Conservation (phyloP, 1,140 invertebrate genomes). For the Adelges cooleyi region DNA sequence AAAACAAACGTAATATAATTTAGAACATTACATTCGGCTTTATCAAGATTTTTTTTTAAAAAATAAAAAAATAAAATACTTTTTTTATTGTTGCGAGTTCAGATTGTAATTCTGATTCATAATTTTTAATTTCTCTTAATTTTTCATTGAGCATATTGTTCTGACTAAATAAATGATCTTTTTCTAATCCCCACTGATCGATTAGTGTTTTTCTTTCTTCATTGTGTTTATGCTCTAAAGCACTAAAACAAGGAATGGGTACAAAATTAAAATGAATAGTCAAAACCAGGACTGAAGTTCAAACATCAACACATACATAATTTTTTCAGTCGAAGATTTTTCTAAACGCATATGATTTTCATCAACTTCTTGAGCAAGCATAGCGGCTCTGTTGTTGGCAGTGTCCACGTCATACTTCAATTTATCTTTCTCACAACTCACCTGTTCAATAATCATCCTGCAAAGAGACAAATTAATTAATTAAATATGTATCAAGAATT, state of each 20-base stretch:
- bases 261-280: not conserved
- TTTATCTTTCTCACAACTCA: slow-evolving; percentile 60
- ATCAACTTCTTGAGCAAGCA: slow-evolving; percentile 78
- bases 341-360: slow-evolving; percentile 74
- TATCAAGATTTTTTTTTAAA: too few relatives aligned
- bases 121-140: slow-evolving; percentile 42
- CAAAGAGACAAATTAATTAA: too few relatives aligned
- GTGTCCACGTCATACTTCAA: slow-evolving; percentile 61
- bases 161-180: slow-evolving; percentile 50
- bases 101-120: slow-evolving; percentile 44
- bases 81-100: slow-evolving; percentile 44
- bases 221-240: slow-evolving; percentile 60
- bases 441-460: slow-evolving; percentile 49
- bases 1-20: too few relatives aligned
- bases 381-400: slow-evolving; percentile 62
- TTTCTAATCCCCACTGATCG: slow-evolving; percentile 52
- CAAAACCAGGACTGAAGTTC: too few relatives aligned
- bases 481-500: too few relatives aligned
- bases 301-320: slow-evolving; percentile 38
- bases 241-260: slow-evolving; percentile 40
- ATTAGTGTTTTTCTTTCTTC: slow-evolving; percentile 59
- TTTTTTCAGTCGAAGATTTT: slow-evolving; percentile 51
- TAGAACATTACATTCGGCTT: too few relatives aligned
- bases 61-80: slow-evolving; percentile 39
- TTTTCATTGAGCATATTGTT: slow-evolving; percentile 47